Base-by-base conservation (phyloP, 2,113 vertebrate species). In the Phalacrocorax aristotelis region DNA sequence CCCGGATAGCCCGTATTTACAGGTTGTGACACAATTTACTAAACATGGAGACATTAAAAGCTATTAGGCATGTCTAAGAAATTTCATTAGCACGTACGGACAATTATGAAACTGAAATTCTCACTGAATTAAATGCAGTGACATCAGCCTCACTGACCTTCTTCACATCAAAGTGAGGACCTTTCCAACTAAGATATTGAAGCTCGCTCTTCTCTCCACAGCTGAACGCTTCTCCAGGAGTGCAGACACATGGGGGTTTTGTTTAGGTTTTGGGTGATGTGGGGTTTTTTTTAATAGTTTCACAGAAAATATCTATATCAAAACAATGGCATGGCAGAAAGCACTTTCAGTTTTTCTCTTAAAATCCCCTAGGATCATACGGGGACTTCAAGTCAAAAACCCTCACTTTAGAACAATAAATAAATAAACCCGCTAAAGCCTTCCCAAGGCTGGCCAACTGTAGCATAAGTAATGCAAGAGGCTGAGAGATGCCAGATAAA, bases 401-500 rank as follows among this genome's bases (percentile, higher is more conserved):
- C 98, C 96, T 98, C 98, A 98, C 98, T 98, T 98, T 98, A 96
- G 97, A 98, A 98, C 98, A 98, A 98, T 98, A 98, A 98, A 98
- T 98, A 98, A 98, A 98, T 98, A 98, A 98, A 98, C 97, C 97
- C 12, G 92, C 97, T 98, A 97, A 97, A 98, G 97, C 97, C 97
- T 98, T 98, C 97, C 98, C 81, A 96, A 97, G 96, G 98, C 98
- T 97, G 98, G 98, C 96, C 98, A 98, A 98, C 96, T 98, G 98
- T 98, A 98, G 98, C 98, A 98, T 98, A 98, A 98, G 98, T 98
- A 98, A 99, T 98, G 98, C 97, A 97, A 97, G 97, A 98, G 97
- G 98, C 98, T 98, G 98, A 98, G 97, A 98, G 97, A 99, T 98
- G 98, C 98, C 98, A 98, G 98, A 99, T 98, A 99, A 98, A 99